These are phyloP conservation scores for Pelobates fuscus DNA, from an alignment of 2,113 vertebrate species.

Conservation along the genomic window DNA sequence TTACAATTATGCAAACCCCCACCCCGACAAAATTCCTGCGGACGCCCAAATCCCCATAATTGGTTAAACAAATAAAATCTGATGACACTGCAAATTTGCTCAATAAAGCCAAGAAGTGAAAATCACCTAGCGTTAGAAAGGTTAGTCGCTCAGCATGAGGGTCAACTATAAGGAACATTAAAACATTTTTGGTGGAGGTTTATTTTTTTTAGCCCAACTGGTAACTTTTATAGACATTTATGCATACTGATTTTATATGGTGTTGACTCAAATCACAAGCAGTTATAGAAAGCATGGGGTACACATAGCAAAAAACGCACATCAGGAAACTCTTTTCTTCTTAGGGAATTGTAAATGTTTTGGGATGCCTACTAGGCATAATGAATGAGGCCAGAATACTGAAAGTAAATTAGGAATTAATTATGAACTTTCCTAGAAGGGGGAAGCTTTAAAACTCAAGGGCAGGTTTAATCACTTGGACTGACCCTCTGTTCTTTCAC, in stretches of 20 bases:
- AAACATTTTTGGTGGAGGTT: not conserved
- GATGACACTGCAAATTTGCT: too few relatives aligned
- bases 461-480: slow-evolving; percentile 39
- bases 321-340: slow-evolving; percentile 40
- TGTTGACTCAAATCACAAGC: not conserved
- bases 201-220: slow-evolving; percentile 8
- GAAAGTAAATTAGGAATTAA: slow-evolving; percentile 42
- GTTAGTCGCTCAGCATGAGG: too few relatives aligned
- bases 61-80: too few relatives aligned
- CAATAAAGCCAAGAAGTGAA: too few relatives aligned
- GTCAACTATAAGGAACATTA: not conserved
- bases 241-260: slow-evolving; percentile 2
- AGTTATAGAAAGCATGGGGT: slow-evolving; percentile 11
- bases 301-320: slow-evolving; percentile 18
- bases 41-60: too few relatives aligned
- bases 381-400: slow-evolving; percentile 42
- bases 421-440: slow-evolving; percentile 37
- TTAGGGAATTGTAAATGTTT: slow-evolving; percentile 38
- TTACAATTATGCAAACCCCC: too few relatives aligned
- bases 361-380: slow-evolving; percentile 47
- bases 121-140: too few relatives aligned
- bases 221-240: slow-evolving; percentile 30
- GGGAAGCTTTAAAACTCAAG: slow-evolving; percentile 39
- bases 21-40: too few relatives aligned
- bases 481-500: slow-evolving; percentile 19